phyloP scores from a whole-genome alignment of 2,888 invertebrate genomes.

The Ophion obscuratus region DNA sequence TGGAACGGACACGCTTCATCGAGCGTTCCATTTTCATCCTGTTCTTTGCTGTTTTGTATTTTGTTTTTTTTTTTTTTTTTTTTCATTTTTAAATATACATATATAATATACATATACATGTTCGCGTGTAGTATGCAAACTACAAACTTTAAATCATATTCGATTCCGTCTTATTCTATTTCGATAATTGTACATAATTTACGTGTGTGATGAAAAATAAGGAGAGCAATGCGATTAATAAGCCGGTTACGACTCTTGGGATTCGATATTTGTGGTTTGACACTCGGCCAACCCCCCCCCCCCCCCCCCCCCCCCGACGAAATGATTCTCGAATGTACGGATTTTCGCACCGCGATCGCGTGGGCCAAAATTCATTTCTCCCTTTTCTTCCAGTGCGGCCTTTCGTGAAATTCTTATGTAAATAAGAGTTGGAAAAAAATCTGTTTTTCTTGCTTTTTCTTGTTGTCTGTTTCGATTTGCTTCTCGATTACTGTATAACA shows the following conservation, averaged over 20 bases:
- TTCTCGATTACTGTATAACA: slow-evolving; percentile 47
- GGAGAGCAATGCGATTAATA: slow-evolving; percentile 63
- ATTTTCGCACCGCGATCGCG: background rate
- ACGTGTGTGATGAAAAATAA: slow-evolving; percentile 63
- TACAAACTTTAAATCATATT: slow-evolving; percentile 60
- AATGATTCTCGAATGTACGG: background rate
- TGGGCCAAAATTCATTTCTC: too few relatives aligned
- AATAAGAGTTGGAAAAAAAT: slow-evolving; percentile 27
- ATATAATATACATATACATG: slow-evolving; percentile 62
- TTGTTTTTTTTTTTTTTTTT: slow-evolving; percentile 7
- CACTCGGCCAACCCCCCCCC: background rate
- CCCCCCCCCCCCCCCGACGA: background rate
- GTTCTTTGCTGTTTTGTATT: slow-evolving; percentile 12
- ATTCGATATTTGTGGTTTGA: background rate
- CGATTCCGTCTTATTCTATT: slow-evolving; percentile 59
- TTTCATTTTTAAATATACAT: slow-evolving; percentile 42
- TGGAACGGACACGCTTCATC: slow-evolving; percentile 13
- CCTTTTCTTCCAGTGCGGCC: slow-evolving; percentile 20
- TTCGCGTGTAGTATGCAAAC: slow-evolving; percentile 61
- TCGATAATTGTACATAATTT: slow-evolving; percentile 61
- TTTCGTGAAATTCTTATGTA: slow-evolving; percentile 53
- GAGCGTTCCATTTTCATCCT: slow-evolving; percentile 38
- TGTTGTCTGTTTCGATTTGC: slow-evolving; percentile 12
- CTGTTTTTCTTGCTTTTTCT: slow-evolving; percentile 17
- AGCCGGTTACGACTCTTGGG: slow-evolving; percentile 50